phyloP scores from a whole-genome alignment of 2,888 invertebrate genomes.

The Entomobrya proxima region DNA sequence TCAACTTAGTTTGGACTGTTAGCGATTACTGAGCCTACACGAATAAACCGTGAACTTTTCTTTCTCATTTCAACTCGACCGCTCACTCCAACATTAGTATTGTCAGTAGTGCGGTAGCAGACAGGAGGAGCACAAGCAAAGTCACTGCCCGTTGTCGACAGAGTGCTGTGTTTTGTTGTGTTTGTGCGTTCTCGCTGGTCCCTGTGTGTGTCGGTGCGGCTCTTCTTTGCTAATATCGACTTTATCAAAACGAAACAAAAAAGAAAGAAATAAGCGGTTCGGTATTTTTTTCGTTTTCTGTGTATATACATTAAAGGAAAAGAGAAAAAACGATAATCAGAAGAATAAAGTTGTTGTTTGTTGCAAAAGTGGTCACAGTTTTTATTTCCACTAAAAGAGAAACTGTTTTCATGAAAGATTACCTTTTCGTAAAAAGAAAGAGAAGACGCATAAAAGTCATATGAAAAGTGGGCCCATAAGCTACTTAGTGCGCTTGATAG shows the following conservation, averaged over 20 bases:
- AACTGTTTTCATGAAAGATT: conserved; percentile 16
- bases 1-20: neutral
- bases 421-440: neutral
- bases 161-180: neutral
- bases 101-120: conserved; percentile 29
- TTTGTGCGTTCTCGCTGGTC: neutral
- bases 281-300: neutral
- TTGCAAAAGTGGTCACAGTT: neutral
- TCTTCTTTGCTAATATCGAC: conserved; percentile 42
- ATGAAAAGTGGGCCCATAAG: conserved; percentile 17
- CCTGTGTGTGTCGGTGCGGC: neutral
- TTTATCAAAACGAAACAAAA: conserved; percentile 5
- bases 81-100: conserved; percentile 31
- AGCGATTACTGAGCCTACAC: neutral
- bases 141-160: conserved; percentile 10
- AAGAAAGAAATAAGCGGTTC: neutral
- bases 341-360: neutral
- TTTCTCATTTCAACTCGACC: neutral
- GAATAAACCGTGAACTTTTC: neutral
- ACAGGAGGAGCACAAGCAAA: conserved; percentile 18
- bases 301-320: neutral
- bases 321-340: neutral
- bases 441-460: conserved; percentile 4
- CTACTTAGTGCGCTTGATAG: conserved; percentile 15
- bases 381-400: neutral